phyloP scores from a whole-genome alignment of 2,888 invertebrate genomes.

The Phalangium opilio region DNA sequence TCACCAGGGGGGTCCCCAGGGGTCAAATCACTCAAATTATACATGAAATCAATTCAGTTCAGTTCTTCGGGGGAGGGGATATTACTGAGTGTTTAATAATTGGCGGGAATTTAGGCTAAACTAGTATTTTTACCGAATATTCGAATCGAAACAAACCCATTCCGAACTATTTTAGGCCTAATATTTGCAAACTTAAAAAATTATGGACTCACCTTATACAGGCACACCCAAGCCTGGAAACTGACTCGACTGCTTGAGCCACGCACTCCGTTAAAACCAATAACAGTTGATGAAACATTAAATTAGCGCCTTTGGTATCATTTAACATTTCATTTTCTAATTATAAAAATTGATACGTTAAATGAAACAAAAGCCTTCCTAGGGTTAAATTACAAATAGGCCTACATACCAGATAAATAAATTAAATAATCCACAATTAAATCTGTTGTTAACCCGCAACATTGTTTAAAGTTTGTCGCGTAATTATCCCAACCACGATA shows the following conservation, averaged over 20 bases:
- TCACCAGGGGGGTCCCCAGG: too few species aligned
- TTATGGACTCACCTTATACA: conserved; percentile 52
- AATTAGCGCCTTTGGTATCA: conserved; percentile 33
- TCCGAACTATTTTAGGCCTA: too few species aligned
- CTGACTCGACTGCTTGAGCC: conserved; percentile 72
- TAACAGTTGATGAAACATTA: conserved; percentile 70
- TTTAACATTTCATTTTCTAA: conserved; percentile 5
- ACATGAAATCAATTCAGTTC: too few species aligned
- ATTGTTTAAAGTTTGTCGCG: conserved; percentile 84
- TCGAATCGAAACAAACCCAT: too few species aligned
- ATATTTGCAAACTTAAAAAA: too few species aligned
- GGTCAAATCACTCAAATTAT: too few species aligned
- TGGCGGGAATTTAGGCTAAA: too few species aligned
- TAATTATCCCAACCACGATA: conserved; percentile 56
- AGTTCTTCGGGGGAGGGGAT: too few species aligned
- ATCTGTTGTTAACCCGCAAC: conserved; percentile 81
- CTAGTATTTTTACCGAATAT: too few species aligned
- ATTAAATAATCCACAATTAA: conserved; percentile 65
- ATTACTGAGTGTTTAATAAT: too few species aligned
- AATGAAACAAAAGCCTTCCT: too few species aligned
- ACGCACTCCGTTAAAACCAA: conserved; percentile 77
- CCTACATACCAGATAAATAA: conserved; percentile 5
- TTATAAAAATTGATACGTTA: neutral
- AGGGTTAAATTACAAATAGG: too few species aligned
- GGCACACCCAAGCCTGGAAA: conserved; percentile 79